Percentiles rank a stretch among this genome's conserved stretches.
These are phyloP conservation scores for Labroides dimidiatus DNA, from an alignment of 2,797 vertebrate species.

Conservation along the genomic window DNA sequence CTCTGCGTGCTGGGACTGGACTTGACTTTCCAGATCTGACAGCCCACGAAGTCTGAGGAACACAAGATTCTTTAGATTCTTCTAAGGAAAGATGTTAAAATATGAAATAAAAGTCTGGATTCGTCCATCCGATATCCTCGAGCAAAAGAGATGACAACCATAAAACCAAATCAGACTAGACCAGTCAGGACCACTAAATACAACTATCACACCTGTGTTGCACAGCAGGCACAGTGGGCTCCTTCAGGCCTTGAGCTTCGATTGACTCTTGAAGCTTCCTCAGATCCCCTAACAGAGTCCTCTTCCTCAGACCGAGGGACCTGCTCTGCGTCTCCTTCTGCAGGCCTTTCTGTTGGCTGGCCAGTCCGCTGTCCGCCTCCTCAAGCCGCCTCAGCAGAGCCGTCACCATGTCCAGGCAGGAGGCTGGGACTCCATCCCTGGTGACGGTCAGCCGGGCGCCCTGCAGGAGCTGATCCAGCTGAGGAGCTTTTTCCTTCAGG, in stretches of 20 bases:
- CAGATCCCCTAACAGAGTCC: constrained; percentile 84
- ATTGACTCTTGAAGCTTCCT: constrained; percentile 84
- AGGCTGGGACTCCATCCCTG: constrained; percentile 69
- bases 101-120: too few relatives aligned
- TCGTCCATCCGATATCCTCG: too few relatives aligned
- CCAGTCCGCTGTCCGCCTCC: constrained; percentile 69
- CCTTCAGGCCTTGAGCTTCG: constrained; percentile 87
- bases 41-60: constrained; percentile 86
- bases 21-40: constrained; percentile 85
- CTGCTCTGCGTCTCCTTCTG: constrained; percentile 78
- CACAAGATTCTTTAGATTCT: not conserved
- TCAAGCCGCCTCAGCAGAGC: constrained; percentile 74
- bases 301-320: constrained; percentile 79
- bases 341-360: constrained; percentile 67
- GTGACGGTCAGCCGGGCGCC: constrained; percentile 84
- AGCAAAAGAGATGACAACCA: too few relatives aligned
- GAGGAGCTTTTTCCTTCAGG: constrained; percentile 86
- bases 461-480: constrained; percentile 86
- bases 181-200: too few relatives aligned
- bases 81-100: too few relatives aligned
- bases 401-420: constrained; percentile 82
- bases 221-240: constrained; percentile 92
- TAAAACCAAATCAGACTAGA: too few relatives aligned
- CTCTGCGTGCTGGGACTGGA: constrained; percentile 84
- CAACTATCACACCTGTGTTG: constrained; percentile 88